Percentiles rank a stretch among this genome's conserved stretches.
phyloP scores from a whole-genome alignment of 2,797 vertebrate species.

The Prionace glauca region DNA sequence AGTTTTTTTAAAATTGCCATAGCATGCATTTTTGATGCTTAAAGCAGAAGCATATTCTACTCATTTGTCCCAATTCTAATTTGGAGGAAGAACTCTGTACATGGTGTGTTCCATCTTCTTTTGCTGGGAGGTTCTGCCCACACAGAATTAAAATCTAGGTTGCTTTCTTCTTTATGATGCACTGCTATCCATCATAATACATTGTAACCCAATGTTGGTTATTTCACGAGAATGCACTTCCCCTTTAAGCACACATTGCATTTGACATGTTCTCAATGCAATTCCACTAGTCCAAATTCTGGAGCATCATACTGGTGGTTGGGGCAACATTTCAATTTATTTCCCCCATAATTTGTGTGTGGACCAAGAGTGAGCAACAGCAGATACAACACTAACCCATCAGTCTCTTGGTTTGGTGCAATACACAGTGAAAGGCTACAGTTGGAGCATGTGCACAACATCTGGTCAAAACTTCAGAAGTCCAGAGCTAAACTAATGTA shows the following conservation, averaged over 20 bases:
- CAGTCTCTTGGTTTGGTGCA: background rate
- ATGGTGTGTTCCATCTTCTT: background rate
- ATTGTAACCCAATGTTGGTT: background rate
- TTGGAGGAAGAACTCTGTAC: background rate
- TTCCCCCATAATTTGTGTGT: background rate
- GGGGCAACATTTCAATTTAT: background rate
- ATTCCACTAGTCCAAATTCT: background rate
- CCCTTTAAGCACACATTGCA: background rate
- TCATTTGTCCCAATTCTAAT: background rate
- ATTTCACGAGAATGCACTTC: background rate
- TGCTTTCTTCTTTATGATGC: background rate
- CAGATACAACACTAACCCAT: background rate
- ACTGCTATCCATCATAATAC: background rate
- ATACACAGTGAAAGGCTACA: slow-evolving; percentile 2
- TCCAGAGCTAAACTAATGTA: slow-evolving; percentile 52
- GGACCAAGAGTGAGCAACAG: background rate
- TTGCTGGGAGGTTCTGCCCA: background rate
- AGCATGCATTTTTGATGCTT: background rate
- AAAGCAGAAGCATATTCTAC: background rate
- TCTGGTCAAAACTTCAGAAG: slow-evolving; percentile 31
- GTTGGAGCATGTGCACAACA: slow-evolving; percentile 1
- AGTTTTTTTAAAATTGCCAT: background rate
- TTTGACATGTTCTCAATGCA: background rate
- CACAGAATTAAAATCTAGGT: background rate
- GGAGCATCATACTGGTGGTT: background rate